Conservation (phyloP, 2,888 invertebrate genomes). For the Diplazon laetatorius region DNA sequence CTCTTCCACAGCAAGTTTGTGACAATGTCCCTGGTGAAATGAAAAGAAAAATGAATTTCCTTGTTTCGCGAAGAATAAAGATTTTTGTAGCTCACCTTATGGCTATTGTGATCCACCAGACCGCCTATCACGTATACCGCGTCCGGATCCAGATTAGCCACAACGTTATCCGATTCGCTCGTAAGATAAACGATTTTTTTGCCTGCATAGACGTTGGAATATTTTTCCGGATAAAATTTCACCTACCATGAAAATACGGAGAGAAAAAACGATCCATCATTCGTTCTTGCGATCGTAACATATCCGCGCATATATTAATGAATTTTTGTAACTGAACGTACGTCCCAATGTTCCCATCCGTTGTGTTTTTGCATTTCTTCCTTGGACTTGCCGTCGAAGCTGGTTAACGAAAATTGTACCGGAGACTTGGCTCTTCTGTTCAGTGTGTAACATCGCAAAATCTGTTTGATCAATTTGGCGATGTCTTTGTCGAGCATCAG, state of each 20-base stretch:
- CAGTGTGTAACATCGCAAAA: constrained; percentile 94
- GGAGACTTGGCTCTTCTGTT: constrained; percentile 93
- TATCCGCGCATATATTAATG: too few relatives aligned
- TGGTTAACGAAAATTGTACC: constrained; percentile 92
- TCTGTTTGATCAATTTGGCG: constrained; percentile 94
- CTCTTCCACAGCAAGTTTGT: constrained; percentile 90
- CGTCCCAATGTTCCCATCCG: constrained; percentile 97
- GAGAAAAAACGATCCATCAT: constrained; percentile 7
- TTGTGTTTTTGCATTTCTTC: constrained; percentile 90
- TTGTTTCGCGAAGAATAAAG: too few relatives aligned
- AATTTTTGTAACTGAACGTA: constrained; percentile 83
- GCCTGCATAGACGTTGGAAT: constrained; percentile 88
- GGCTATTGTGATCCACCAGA: constrained; percentile 97
- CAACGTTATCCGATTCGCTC: constrained; percentile 95
- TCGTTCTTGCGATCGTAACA: not conserved
- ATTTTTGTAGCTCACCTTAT: constrained; percentile 86
- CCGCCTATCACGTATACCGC: constrained; percentile 98
- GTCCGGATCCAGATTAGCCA: constrained; percentile 89
- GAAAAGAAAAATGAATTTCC: too few relatives aligned
- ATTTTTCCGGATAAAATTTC: constrained; percentile 87
- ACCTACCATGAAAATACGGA: constrained; percentile 83
- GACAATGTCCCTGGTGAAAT: constrained; percentile 89
- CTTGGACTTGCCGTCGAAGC: constrained; percentile 89
- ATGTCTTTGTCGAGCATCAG: constrained; percentile 95
- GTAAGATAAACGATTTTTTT: constrained; percentile 94